phyloP scores from a whole-genome alignment of 2,888 invertebrate genomes.

The Ichneumoninae sp. region DNA sequence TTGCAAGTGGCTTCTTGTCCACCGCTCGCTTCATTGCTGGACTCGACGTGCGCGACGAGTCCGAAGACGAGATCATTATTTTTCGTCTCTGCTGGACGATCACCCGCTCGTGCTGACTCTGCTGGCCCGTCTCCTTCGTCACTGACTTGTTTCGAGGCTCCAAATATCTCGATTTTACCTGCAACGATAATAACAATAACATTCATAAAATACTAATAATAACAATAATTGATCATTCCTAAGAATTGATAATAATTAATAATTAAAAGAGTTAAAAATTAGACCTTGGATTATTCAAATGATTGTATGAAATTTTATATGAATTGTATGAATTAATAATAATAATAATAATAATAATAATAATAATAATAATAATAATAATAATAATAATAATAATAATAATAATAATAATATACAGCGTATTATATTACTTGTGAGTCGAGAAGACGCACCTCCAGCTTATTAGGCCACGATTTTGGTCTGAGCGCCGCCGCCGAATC shows the following conservation, averaged over 20 bases:
- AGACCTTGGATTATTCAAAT: neutral
- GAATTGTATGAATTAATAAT: neutral
- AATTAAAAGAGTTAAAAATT: neutral
- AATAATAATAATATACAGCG: neutral
- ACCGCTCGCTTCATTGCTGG: slow-evolving; percentile 86
- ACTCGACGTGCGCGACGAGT: slow-evolving; percentile 89
- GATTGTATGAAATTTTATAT: neutral
- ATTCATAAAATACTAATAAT: neutral
- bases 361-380: neutral
- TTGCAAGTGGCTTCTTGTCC: slow-evolving; percentile 78
- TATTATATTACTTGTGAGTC: neutral
- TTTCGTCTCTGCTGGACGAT: slow-evolving; percentile 83
- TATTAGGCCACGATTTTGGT: slow-evolving; percentile 83
- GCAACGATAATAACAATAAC: slow-evolving; percentile 26
- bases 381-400: too few relatives aligned
- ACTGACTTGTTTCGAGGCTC: slow-evolving; percentile 85
- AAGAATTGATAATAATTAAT: too few relatives aligned
- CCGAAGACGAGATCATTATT: slow-evolving; percentile 87
- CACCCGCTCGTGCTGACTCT: slow-evolving; percentile 76
- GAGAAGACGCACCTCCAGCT: slow-evolving; percentile 78
- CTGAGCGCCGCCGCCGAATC: slow-evolving; percentile 72
- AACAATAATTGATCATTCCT: too few relatives aligned
- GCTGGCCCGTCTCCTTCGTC: slow-evolving; percentile 74
- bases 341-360: too few relatives aligned
- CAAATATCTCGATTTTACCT: slow-evolving; percentile 87